Percentiles rank a stretch among this genome's conserved stretches.
Conservation (phyloP, 2,888 invertebrate species). For the Calliopum simillimum region DNA sequence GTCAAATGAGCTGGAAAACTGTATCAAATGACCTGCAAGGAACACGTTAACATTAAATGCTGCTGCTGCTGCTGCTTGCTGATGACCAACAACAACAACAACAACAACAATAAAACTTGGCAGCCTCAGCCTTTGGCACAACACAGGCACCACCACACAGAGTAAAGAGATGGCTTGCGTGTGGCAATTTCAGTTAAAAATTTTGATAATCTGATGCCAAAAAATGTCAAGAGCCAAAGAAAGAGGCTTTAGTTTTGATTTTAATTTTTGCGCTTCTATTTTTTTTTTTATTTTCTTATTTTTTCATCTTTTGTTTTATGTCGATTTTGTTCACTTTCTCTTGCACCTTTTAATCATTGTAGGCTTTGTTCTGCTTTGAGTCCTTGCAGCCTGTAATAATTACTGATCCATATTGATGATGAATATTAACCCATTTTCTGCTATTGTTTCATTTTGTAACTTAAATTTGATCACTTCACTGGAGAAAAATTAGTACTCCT, state of each 20-base stretch:
- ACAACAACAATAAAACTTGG: slow-evolving; percentile 30
- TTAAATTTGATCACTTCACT: too few relatives aligned
- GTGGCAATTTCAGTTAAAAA: slow-evolving; percentile 67
- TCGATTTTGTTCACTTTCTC: slow-evolving; percentile 16
- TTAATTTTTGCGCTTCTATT: not conserved
- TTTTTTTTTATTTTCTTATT: slow-evolving; percentile 1
- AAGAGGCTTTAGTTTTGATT: slow-evolving; percentile 32
- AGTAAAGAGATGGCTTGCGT: slow-evolving; percentile 68
- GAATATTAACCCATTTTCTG: not conserved
- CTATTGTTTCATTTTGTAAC: not conserved
- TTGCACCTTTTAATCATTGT: not conserved
- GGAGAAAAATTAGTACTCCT: too few relatives aligned
- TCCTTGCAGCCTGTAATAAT: too few relatives aligned
- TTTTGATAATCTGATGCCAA: slow-evolving; percentile 36
- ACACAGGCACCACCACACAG: slow-evolving; percentile 45
- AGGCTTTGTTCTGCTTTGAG: not conserved
- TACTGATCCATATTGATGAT: not conserved
- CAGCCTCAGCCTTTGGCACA: slow-evolving; percentile 34
- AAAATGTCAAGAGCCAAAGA: slow-evolving; percentile 33
- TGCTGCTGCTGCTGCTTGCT: slow-evolving; percentile 34
- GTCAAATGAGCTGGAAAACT: slow-evolving; percentile 68
- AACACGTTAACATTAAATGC: slow-evolving; percentile 45
- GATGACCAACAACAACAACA: slow-evolving; percentile 21
- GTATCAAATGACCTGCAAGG: slow-evolving; percentile 65
- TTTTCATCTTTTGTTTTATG: not conserved